Conservation (phyloP, 1,140 invertebrate species). For the Pomacea maculata region DNA sequence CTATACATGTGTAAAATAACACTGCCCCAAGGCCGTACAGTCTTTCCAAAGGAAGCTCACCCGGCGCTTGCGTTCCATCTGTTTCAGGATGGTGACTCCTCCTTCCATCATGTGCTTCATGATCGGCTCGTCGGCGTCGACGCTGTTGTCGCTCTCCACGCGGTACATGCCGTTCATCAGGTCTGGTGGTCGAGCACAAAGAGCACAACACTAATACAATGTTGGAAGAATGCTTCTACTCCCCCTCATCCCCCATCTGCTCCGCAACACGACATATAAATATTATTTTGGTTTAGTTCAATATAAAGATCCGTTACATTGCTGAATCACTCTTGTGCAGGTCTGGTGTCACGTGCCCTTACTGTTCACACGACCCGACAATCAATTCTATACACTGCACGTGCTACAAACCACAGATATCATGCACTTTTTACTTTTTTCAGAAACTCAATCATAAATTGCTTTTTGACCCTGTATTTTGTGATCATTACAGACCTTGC, state of each 20-base stretch:
- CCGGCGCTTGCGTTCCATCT: slow-evolving; percentile 56
- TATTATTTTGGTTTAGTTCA: background rate
- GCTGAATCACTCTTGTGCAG: too few relatives aligned
- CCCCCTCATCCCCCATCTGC: background rate
- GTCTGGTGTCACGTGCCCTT: too few relatives aligned
- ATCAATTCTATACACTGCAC: too few relatives aligned
- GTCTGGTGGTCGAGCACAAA: slow-evolving; percentile 39
- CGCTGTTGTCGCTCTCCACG: slow-evolving; percentile 63
- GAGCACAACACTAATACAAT: too few relatives aligned
- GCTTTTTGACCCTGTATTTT: too few relatives aligned
- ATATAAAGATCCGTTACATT: background rate
- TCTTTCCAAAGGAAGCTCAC: slow-evolving; percentile 30
- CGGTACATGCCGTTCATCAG: slow-evolving; percentile 62
- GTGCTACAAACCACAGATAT: too few relatives aligned
- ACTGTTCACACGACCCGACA: too few relatives aligned
- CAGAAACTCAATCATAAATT: too few relatives aligned
- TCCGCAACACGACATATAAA: background rate
- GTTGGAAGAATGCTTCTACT: too few relatives aligned
- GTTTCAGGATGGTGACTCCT: slow-evolving; percentile 62
- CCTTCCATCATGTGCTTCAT: slow-evolving; percentile 65
- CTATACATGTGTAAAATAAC: background rate
- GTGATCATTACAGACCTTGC: too few relatives aligned
- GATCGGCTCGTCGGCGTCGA: slow-evolving; percentile 63
- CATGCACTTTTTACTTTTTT: too few relatives aligned
- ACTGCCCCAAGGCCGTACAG: background rate